Evolutionary conservation across 1,140 invertebrate species (phyloP).

Genomic region (Scaptodrosophila lebanonensis): DNA sequence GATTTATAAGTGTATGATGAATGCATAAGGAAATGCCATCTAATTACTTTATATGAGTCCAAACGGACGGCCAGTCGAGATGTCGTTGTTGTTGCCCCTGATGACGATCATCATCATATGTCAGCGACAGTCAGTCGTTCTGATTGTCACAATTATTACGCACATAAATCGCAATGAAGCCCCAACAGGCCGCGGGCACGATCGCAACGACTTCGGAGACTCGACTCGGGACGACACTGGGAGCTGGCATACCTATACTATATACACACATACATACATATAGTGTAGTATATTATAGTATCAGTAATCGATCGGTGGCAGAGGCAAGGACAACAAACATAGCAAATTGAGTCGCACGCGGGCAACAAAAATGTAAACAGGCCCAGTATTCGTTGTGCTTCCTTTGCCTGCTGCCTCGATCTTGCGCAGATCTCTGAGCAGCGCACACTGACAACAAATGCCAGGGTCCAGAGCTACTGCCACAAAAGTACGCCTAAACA

Average conservation of each 20-base stretch:
- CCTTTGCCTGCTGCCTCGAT: too few relatives aligned
- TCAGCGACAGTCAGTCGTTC: slow-evolving; percentile 40
- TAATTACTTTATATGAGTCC: slow-evolving; percentile 47
- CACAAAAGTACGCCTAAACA: too few relatives aligned
- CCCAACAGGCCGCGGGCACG: slow-evolving; percentile 25
- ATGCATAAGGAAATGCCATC: slow-evolving; percentile 32
- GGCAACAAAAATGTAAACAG: too few relatives aligned
- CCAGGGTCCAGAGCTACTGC: too few relatives aligned
- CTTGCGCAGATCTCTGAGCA: neutral
- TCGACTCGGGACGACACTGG: slow-evolving; percentile 26
- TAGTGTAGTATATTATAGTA: neutral
- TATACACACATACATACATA: neutral
- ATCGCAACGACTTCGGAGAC: slow-evolving; percentile 19
- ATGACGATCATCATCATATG: slow-evolving; percentile 36
- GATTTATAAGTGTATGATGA: slow-evolving; percentile 26
- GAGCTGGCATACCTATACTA: slow-evolving; percentile 27
- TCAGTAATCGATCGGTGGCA: too few relatives aligned
- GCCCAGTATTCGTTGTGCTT: too few relatives aligned
- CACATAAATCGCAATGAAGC: slow-evolving; percentile 73
- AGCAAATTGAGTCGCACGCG: slow-evolving; percentile 24
- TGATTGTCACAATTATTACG: slow-evolving; percentile 76
- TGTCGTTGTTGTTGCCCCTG: slow-evolving; percentile 8
- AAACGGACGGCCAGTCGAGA: too few relatives aligned
- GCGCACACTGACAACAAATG: neutral
- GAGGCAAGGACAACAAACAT: slow-evolving; percentile 10